Evolutionary conservation across 2,113 vertebrate species (phyloP), one percentile per base, ranked within the genome.

Genomic region (Dinomys branickii): DNA sequence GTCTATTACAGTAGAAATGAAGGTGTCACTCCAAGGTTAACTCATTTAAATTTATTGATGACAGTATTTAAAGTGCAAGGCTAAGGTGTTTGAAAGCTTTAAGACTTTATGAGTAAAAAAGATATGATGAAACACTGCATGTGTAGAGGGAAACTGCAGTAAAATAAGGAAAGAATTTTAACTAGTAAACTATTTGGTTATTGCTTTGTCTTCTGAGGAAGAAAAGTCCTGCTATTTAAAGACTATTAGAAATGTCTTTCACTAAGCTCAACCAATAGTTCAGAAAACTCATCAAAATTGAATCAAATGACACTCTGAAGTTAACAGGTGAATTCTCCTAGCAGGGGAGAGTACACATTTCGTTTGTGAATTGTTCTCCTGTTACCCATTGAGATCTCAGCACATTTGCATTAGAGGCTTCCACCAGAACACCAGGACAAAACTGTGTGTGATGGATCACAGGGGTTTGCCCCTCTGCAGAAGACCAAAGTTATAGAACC

Each of bases 21-120:
- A 95, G 86, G 83, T 95, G 96, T 85, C 94, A 95, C 30, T 94
- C 80, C 97, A 98, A 97, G 97, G 97, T 85, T 94, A 95, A 90
- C 5, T 78, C 59, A 54, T 75, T 94, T 91, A 69, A 94, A 89
- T 94, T 93, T 97, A 97, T 94, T 93, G 91, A 97, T 94, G 78
- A 67, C 33, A 65, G 84, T 35, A 56, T 80, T 97, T 94, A 93
- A 63, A 26, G n/a, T 33, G 73, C 97, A 97, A 97, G 94, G 95
- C 78, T 95, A 88, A 94, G 41, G 63, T 20, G 10, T 35, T 88
- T 89, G 58, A 87, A 61, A 81, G 9, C 38, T 95, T 94, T 89
- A 67, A 77, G 17, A 71, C 30, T 41, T 88, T 88, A 44, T 1
- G 4, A 83, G 47, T 81, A 80, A 95, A 96, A 90, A 65, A 56